Base-by-base conservation (phyloP, 2,888 invertebrate genomes). In the Glomeris marginata region DNA sequence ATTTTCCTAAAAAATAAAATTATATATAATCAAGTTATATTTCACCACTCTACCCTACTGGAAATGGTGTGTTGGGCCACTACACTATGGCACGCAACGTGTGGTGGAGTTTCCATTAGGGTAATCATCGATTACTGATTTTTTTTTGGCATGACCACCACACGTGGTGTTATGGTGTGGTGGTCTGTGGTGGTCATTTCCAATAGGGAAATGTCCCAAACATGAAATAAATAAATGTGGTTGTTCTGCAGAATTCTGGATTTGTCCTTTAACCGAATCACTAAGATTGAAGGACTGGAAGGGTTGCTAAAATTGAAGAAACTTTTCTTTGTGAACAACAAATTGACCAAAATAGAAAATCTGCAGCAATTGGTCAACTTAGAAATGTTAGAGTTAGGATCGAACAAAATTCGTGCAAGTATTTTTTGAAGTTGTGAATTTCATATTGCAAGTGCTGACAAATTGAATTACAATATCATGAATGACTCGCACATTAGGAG, bases 201-300 rank as follows among this genome's bases (percentile, higher is more conserved):
- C n/a, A n/a, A n/a, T 2, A 20, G 18, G 15, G 22, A 41, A 18
- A 11, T 5, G 1, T 45, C 4, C n/a, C n/a, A n/a, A 4, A 20
- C 37, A 37, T 37, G n/a, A 36, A 28, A 45, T 11, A 20, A 20
- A 18, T 8, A 13, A 10, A 16, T 43, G 8, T 43, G 8, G 10
- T 46, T 45, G 10, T 45, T 47, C 56, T 76, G 51, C 66, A 88
- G 88, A 64, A 75, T 83, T 54, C 71, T 98, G 55, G 98, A 99
- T 69, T 67, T 99, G 41, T 95, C 97, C 3, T 97, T 94, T 68
- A 98, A 98, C 69, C 79, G 94, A 51, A 77, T 97, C 40, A 80
- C 77, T 58, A 81, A 84, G 64, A 85, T 97, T 50, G 77, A 82
- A 61, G 88, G 88, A 47, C 67, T 97, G 55, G 78, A 80, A 1